phyloP scores from a whole-genome alignment of 2,113 vertebrate species.

The Sinosuthora webbiana region DNA sequence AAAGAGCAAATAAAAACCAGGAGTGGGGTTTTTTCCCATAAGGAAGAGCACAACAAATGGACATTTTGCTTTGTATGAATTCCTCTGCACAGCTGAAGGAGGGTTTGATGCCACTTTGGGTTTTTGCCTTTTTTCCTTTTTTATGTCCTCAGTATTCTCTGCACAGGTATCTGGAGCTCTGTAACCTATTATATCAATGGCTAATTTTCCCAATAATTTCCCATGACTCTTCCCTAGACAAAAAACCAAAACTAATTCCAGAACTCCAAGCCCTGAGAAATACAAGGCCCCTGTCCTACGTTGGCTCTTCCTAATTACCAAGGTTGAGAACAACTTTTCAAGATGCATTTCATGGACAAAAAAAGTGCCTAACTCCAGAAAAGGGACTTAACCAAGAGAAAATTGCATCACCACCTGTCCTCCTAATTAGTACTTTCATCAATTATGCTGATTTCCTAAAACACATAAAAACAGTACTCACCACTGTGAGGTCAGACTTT shows the following conservation, averaged over 20 bases:
- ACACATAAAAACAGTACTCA: not conserved
- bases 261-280: not conserved
- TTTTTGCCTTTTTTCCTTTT: not conserved
- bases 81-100: not conserved
- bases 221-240: not conserved
- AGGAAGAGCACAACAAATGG: not conserved
- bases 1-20: not conserved
- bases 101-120: fast-evolving
- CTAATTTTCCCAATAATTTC: not conserved
- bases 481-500: not conserved
- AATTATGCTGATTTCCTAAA: not conserved
- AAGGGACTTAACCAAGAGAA: not conserved
- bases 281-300: fast-evolving
- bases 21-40: fast-evolving
- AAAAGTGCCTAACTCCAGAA: not conserved
- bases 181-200: not conserved
- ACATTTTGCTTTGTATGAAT: not conserved
- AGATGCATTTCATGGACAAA: not conserved
- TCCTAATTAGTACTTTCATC: not conserved
- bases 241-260: not conserved
- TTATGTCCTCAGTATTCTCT: not conserved
- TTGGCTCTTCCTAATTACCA: not conserved
- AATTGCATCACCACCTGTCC: not conserved
- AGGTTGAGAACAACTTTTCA: not conserved
- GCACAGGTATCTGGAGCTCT: not conserved